Conservation (phyloP, 2,888 invertebrate genomes). For the Sussaba pulchella region DNA sequence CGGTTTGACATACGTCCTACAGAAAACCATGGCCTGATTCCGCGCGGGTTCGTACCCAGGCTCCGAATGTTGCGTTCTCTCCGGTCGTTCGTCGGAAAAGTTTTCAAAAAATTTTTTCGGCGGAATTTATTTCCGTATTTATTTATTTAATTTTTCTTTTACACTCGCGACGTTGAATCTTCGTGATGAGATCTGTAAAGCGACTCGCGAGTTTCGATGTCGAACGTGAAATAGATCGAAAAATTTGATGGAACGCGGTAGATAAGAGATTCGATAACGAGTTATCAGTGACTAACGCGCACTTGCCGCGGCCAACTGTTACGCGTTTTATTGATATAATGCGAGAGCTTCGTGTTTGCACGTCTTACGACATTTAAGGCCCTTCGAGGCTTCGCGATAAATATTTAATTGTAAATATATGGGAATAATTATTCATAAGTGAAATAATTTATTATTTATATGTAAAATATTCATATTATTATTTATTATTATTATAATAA, state of each 20-base stretch:
- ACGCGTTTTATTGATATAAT: neutral
- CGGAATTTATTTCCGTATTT: no score
- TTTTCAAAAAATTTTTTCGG: neutral
- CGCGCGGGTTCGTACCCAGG: slow-evolving; percentile 37
- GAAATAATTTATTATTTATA: no score
- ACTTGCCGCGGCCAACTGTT: slow-evolving; percentile 39
- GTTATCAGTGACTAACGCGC: slow-evolving; percentile 46
- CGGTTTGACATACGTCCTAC: slow-evolving; percentile 42
- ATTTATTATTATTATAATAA: no score
- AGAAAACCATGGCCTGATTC: slow-evolving; percentile 75
- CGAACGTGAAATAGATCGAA: slow-evolving; percentile 52
- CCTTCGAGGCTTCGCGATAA: neutral
- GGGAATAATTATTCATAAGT: no score
- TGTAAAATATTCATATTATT: no score
- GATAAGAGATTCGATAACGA: slow-evolving; percentile 60
- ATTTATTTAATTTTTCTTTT: no score
- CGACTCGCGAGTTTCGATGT: slow-evolving; percentile 1
- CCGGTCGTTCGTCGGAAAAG: slow-evolving; percentile 26
- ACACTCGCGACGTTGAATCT: no score
- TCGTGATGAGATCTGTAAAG: no score
- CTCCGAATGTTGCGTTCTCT: neutral
- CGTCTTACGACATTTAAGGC: neutral
- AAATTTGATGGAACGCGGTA: slow-evolving; percentile 43
- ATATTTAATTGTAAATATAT: neutral
- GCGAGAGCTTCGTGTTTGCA: neutral